Evolutionary conservation across 2,888 invertebrate genomes (phyloP), one percentile per base, ranked within the genome.

Genomic region (Protonemura montana): DNA sequence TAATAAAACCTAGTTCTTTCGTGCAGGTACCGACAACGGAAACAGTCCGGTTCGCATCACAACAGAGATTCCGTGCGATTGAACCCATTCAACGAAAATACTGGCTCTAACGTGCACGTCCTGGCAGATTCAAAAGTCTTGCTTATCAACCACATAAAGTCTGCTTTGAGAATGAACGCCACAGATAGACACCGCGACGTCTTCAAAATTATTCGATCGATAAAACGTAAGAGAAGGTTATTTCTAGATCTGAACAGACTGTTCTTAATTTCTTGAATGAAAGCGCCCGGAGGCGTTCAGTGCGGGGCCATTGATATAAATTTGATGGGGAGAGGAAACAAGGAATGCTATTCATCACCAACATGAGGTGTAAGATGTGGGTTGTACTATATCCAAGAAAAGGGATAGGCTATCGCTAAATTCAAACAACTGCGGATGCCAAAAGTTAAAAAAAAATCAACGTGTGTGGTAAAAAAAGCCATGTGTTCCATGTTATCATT

Each of bases 271-370:
- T 59, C 59, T 59, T 59, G 59, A 59, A 59, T 59, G 59, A 59
- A 59, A 21, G 16, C 59, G 59, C 59, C 59, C 21, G 16, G 13
- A 59, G 59, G 59, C 59, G 2, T 59, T 10, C 6, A 10, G 59
- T 7, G 59, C 59, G 59, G 13, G 3, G 59, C 59, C 59, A 21
- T 10, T 59, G 59, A 59, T 59, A 59, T 59, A 59, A 59, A 59
- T 59, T 59, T 59, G 59, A 59, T 59, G 59, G 59, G 59, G 59
- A 59, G 59, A 59, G 59, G 59, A 59, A 59, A 59, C 59, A 59
- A 59, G 59, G 59, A 59, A 59, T 59, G 59, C 59, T 59, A 59
- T 59, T 59, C 59, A 59, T 59, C 21, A 2, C 59, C 6, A 59
- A 21, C 59, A 59, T 3, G 59, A 59, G 59, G 1, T 59, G 35